A percentile compares a stretch with the other conserved stretches of the same genome.
These are phyloP conservation scores for Calameuta idolon DNA, from an alignment of 2,888 invertebrate species.

Conservation along the genomic window DNA sequence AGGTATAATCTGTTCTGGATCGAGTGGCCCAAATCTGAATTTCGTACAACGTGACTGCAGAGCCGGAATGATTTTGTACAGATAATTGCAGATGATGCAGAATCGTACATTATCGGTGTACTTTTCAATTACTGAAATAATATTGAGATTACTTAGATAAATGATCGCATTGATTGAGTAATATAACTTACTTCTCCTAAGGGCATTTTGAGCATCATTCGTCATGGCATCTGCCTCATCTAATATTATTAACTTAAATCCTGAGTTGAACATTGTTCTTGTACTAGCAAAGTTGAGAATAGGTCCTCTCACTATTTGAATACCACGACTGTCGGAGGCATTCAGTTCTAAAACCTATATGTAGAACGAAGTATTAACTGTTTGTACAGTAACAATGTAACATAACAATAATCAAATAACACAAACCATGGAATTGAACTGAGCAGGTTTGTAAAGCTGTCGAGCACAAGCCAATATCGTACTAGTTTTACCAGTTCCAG, in stretches of 20 bases:
- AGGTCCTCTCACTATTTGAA: constrained; percentile 92
- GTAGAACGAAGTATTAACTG: constrained; percentile 24
- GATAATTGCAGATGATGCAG: constrained; percentile 98
- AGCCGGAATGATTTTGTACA: constrained; percentile 98
- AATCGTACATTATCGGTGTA: constrained; percentile 98
- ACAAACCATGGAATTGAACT: constrained; percentile 92
- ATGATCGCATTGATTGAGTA: constrained; percentile 16
- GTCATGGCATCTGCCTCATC: constrained; percentile 99
- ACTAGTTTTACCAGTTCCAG: constrained; percentile 98
- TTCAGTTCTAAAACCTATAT: constrained; percentile 88
- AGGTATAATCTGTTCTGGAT: constrained; percentile 88
- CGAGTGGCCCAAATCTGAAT: constrained; percentile 94
- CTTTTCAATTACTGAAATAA: constrained; percentile 92
- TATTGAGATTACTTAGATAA: constrained; percentile 25
- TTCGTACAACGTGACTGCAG: constrained; percentile 97
- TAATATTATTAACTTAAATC: constrained; percentile 94
- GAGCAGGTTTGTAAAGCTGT: constrained; percentile 88
- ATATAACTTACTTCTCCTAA: constrained; percentile 83
- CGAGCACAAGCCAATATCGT: constrained; percentile 96
- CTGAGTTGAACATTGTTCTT: constrained; percentile 91
- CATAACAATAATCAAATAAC: constrained; percentile 8
- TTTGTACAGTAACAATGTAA: not conserved
- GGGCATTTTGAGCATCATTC: constrained; percentile 98
- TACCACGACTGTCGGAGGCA: constrained; percentile 98
- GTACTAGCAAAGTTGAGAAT: constrained; percentile 97